Evolutionary conservation across 2,113 vertebrate species (phyloP).

Genomic region (Phoxinus phoxinus): DNA sequence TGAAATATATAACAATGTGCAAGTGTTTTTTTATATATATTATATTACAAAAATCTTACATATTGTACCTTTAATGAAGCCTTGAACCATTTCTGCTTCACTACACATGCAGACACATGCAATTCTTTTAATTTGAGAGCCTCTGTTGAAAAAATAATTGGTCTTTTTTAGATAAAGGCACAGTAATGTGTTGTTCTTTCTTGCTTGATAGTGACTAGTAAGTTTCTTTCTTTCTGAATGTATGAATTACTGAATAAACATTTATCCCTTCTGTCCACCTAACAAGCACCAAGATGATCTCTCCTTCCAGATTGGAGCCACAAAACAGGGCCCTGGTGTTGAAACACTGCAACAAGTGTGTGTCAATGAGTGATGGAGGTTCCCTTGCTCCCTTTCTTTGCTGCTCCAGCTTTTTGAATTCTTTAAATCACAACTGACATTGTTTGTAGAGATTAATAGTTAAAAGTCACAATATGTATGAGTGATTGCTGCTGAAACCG

Average conservation of each 20-base stretch:
- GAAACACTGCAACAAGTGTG: background rate
- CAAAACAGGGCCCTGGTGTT: background rate
- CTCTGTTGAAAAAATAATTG: background rate
- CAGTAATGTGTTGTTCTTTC: background rate
- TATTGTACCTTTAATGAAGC: background rate
- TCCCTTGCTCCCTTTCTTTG: background rate
- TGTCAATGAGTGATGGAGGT: conserved; percentile 5
- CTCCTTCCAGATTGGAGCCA: background rate
- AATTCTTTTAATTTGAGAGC: background rate
- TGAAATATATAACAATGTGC: no score
- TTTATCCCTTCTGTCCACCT: background rate
- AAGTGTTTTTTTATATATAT: no score
- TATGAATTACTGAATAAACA: background rate
- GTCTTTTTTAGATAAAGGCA: background rate
- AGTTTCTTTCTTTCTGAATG: background rate
- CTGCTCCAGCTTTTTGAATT: conserved; percentile 12
- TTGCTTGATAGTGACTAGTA: background rate
- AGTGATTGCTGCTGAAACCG: conserved; percentile 12
- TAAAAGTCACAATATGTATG: conserved; percentile 4
- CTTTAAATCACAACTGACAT: conserved; percentile 45
- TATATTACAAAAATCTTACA: no score
- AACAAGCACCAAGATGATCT: background rate
- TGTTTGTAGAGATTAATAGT: conserved; percentile 43
- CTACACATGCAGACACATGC: background rate
- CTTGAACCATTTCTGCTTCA: background rate